phyloP scores from a whole-genome alignment of 2,888 invertebrate species.

The Keiferia lycopersicella region DNA sequence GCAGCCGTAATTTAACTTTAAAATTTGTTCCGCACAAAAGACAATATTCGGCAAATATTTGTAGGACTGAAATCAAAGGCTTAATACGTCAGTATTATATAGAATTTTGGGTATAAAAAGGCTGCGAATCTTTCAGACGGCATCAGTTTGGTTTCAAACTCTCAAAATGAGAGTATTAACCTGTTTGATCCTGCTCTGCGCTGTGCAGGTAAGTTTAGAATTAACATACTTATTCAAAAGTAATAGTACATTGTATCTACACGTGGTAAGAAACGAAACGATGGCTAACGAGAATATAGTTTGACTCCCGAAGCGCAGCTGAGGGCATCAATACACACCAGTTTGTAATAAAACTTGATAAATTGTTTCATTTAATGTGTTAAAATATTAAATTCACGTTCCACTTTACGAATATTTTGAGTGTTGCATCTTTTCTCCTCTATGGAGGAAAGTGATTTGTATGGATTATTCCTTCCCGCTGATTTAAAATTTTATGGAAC shows the following conservation, averaged over 20 bases:
- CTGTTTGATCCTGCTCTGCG: constrained; percentile 75
- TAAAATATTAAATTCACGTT: no score
- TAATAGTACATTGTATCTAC: not conserved
- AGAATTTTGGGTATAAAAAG: constrained; percentile 61
- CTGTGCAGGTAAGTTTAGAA: constrained; percentile 65
- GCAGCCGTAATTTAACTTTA: constrained; percentile 43
- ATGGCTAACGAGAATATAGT: no score
- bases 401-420: no score
- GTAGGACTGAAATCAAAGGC: constrained; percentile 43
- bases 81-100: constrained; percentile 39
- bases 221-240: not conserved
- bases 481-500: no score
- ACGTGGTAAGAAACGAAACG: no score
- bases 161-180: constrained; percentile 72
- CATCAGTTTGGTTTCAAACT: constrained; percentile 73
- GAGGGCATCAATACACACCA: no score
- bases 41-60: constrained; percentile 45
- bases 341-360: no score
- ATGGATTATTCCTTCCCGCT: no score
- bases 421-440: not conserved
- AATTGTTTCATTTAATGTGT: no score
- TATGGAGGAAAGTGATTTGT: not conserved
- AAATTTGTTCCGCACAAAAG: constrained; percentile 51
- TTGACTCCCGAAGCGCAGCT: no score
- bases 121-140: constrained; percentile 33